Evolutionary conservation across 2,888 invertebrate species (phyloP), one percentile per base, ranked within the genome.

Genomic region (Drosophila formosana): DNA sequence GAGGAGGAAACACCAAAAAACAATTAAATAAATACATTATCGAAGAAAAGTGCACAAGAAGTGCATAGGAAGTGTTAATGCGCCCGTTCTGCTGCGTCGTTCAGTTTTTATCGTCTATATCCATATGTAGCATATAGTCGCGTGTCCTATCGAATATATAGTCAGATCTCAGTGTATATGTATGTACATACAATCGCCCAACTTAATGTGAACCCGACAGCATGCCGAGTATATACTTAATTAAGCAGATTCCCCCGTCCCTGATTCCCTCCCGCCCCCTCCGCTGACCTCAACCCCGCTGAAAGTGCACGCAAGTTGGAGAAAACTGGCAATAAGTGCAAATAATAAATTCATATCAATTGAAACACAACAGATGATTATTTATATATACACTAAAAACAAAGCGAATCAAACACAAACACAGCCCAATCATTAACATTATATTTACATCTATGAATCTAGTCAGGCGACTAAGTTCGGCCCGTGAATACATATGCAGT

Each of bases 401-500:
- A 71, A 58, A 58, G 37, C 4, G n/a, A 58, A 58, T n/a, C 7
- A 43, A 41, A 30, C 26, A 53, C 13, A 69, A 55, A 45, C 34
- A 45, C 11, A 41, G 39, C 39, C 39, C 23, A 50, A n/a, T n/a
- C n/a, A n/a, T n/a, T n/a, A 58, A 62, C 66, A 55, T 51, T 45
- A 9, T 62, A 76, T 80, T 83, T 81, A 80, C 82, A 78, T 61
- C 80, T 72, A 82, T 78, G 74, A 80, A 84, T 70, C 72, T 76
- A 80, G 69, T 56, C 66, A 76, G 67, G 25, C 75, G 52, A 57
- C 61, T 56, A 55, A 79, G 39, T 41, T 51, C 51, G 49, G 34
- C 49, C 41, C n/a, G 43, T 43, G 32, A 58, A 68, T 41, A 58
- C 52, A 72, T 47, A 50, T 41, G 23, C 43, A 50, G 13, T n/a